Base-by-base conservation (phyloP, 2,797 vertebrate species). In the Propithecus deckenii region DNA sequence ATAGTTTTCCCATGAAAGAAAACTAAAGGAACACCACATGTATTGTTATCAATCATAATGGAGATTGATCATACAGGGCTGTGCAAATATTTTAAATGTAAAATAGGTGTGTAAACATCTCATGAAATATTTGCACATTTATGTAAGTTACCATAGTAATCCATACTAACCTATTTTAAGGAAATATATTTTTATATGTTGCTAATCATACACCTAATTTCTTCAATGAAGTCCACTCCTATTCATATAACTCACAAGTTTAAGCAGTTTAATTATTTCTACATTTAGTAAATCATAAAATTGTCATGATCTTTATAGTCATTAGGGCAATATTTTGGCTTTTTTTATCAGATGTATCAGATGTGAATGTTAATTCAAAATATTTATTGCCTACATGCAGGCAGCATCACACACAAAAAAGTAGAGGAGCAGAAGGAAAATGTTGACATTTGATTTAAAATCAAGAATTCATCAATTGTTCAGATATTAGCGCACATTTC, bases 201-300 rank as follows among this genome's bases (percentile, higher is more conserved):
- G 4, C 0, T 14, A 76, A n/a, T 92, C 46, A 81, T 9, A 50
- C 38, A 75, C 30, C 32, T 9, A 57, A 22, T 78, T 17, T 72
- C 18, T 72, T 78, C 46, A 91, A 18, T 80, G 9, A 67, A 87
- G 4, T 46, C 5, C 0, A 52, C 48, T 69, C 23, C 43, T 91
- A 59, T 38, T 89, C 17, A 23, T 32, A 61, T 5, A 78, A 35
- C 17, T 91, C 14, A 76, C 17, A 72, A 55, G 2, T 43, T 92
- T 69, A 94, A 96, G n/a, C 9, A 78, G 18, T 35, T 85, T 67
- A 61, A 38, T 35, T 80, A 79, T 89, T 69, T n/a, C 59, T 4
- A 86, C 78, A 72, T 20, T 91, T 61, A 30, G 43, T 74, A 85
- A 84, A 61, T 61, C 15, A 91, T 50, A 93, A 88, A 96, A 91